Evolutionary conservation across 2,113 vertebrate species (phyloP), one percentile per base, ranked within the genome.

Genomic region (Cichladusa arquata): DNA sequence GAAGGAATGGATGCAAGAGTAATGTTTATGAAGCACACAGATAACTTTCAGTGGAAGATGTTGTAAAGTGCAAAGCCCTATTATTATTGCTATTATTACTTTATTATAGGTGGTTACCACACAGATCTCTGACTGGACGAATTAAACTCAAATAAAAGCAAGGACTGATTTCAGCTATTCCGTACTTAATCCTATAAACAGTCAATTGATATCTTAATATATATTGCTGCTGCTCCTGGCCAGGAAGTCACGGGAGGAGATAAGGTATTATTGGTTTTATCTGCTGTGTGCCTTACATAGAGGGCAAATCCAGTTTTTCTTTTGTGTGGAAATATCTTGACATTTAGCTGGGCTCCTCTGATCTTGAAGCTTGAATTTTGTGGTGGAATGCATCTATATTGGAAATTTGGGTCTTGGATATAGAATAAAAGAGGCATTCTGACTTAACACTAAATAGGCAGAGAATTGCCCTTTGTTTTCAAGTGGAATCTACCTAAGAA

Each of bases 81-180:
- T 88, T 95, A 86, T 83, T 96, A 61, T 81, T 93, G 56, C 64
- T 90, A 64, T 90, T 95, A 86, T 86, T 96, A 78, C 61, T 90
- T 93, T 93, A 81, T 96, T 93, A 81, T 64, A 90, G 51, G 64
- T 83, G 65, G 64, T 95, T 96, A 90, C 90, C 73, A 91, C 84
- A 95, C 64, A 94, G 91, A 90, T 90, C 86, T 93, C 71, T 91
- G 94, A 88, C 67, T 88, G 72, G 91, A 86, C 95, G 90, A 96
- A 96, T 96, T 93, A 90, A 95, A 96, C 58, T 93, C 88, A 95
- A 95, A 94, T 90, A 92, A 96, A 96, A 96, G 64, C 92, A 90
- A 82, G 65, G 90, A 53, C 79, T 90, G 65, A 71, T 96, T 96
- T 92, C 92, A 95, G 83, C 82, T 90, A 67, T 88, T 93, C 67